Evolutionary conservation across 1,140 invertebrate species (phyloP).

Genomic region (Philaenus spumarius): DNA sequence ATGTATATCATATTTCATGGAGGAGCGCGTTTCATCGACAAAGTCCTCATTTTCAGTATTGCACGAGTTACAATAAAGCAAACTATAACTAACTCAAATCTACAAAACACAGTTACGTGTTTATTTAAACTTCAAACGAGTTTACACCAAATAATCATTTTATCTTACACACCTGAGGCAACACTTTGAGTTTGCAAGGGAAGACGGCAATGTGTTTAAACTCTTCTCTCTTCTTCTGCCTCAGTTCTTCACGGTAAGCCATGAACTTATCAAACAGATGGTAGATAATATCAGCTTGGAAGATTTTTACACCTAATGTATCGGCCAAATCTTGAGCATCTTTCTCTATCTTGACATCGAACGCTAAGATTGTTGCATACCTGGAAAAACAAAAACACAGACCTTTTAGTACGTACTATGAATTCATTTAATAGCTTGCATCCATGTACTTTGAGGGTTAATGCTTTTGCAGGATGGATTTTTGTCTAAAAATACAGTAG

Average conservation of each 20-base stretch:
- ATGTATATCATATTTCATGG: too few relatives aligned
- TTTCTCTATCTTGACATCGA: conserved; percentile 97
- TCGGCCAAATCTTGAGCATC: conserved; percentile 98
- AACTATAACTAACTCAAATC: too few relatives aligned
- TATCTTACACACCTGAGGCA: conserved; percentile 82
- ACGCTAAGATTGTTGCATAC: conserved; percentile 96
- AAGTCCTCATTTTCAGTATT: too few relatives aligned
- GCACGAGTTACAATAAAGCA: too few relatives aligned
- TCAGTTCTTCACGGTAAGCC: conserved; percentile 90
- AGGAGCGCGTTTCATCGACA: too few relatives aligned
- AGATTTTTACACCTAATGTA: conserved; percentile 89
- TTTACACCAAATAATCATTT: too few relatives aligned
- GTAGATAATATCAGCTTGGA: conserved; percentile 99
- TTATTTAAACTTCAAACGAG: too few relatives aligned
- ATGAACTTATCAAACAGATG: conserved; percentile 98
- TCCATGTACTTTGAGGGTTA: not conserved
- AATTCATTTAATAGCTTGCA: too few relatives aligned
- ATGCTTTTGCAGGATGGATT: too few relatives aligned
- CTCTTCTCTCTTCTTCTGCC: conserved; percentile 86
- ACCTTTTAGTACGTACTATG: too few relatives aligned
- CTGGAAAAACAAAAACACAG: conserved; percentile 41
- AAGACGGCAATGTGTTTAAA: conserved; percentile 96
- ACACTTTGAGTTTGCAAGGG: conserved; percentile 86
- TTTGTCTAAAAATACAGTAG: too few relatives aligned
- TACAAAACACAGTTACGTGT: too few relatives aligned